Evolutionary conservation across 37 sponge, comb jelly and placozoan genomes (phyloP).

Genomic region (Oscarella lobularis): DNA sequence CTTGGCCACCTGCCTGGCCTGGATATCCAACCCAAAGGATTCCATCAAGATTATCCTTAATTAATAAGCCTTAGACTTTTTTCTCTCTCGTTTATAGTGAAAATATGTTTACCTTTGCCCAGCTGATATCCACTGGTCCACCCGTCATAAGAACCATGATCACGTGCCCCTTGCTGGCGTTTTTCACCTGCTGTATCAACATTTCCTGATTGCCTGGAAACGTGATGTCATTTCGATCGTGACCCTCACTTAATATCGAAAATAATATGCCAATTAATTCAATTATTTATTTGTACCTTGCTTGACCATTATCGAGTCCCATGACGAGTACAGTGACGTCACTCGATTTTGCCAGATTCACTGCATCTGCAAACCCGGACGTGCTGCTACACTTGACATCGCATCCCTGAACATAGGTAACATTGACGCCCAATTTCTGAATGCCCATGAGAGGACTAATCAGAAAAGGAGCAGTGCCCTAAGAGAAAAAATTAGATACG

Average conservation of each 20-base stretch:
- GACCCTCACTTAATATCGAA: conserved; percentile 44
- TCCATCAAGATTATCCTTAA: not conserved
- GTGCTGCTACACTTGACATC: conserved; percentile 35
- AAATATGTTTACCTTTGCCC: conserved; percentile 28
- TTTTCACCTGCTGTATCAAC: conserved; percentile 22
- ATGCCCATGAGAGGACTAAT: conserved; percentile 57
- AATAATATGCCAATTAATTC: not conserved
- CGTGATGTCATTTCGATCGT: conserved; percentile 35
- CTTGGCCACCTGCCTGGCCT: conserved; percentile 69
- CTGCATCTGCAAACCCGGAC: conserved; percentile 42
- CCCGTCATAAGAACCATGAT: conserved; percentile 67
- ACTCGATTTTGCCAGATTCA: conserved; percentile 25
- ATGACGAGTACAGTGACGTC: conserved; percentile 53
- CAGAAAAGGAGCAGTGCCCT: conserved; percentile 64
- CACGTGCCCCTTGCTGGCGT: conserved; percentile 13
- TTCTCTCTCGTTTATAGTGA: too few species aligned
- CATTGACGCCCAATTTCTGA: conserved; percentile 13
- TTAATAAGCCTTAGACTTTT: too few species aligned
- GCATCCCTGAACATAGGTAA: conserved; percentile 38
- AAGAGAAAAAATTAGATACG: not conserved
- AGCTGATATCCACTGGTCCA: conserved; percentile 57
- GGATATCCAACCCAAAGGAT: conserved; percentile 59
- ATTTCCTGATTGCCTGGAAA: conserved; percentile 54
- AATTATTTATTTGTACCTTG: not conserved
- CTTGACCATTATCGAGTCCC: conserved; percentile 10